Evolutionary conservation across 1,140 invertebrate genomes (phyloP), one percentile per base, ranked within the genome.

Genomic region (Drosophila pseudoananassae): DNA sequence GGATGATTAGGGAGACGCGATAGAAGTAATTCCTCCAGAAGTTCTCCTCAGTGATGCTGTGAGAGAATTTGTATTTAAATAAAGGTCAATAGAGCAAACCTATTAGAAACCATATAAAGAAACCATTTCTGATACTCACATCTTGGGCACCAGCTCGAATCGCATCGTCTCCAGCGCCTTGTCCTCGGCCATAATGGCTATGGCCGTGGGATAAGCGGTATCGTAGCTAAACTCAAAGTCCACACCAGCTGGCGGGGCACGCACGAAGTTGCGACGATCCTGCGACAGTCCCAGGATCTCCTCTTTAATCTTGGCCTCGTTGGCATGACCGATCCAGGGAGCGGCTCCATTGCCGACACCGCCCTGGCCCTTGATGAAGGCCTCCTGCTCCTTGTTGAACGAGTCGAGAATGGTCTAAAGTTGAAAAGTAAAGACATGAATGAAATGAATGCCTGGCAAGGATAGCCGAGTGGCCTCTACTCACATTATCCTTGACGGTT

Each of bases 11-110:
- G 75, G 97, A 98, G 65, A 99, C 97, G 91, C 98, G 97, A 93
- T 99, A 99, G 93, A 99, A 99, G 92, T 99, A 99, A 93, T 99
- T 99, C 84, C 98, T 95, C 99, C 98, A 99, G 93, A 99, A 99
- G 90, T 96, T 97, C 93, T 99, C 98, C 93, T 99, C 99, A 88
- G 95, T 98, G 87, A 99, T 97, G 90, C 98, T 99, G 92, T 53
- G 20, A 25, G 33, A 27, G 46, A 8, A 20, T 15, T 4, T 33
- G 7, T 31, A 7, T 14, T 27, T 6, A 6, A 27, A 27, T 27
- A 27, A 1, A 27, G 6, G 25, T 27, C 25, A 1, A 27, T 1
- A 27, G 25, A 5, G 25, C 0, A 27, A 4, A 4, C 23, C 0
- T 1, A 25, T 25, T 0, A 25, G 3, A 4, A 4, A 25, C 4